These are phyloP conservation scores for Drosophila nikananu DNA, from an alignment of 1,140 invertebrate genomes.

Conservation along the genomic window DNA sequence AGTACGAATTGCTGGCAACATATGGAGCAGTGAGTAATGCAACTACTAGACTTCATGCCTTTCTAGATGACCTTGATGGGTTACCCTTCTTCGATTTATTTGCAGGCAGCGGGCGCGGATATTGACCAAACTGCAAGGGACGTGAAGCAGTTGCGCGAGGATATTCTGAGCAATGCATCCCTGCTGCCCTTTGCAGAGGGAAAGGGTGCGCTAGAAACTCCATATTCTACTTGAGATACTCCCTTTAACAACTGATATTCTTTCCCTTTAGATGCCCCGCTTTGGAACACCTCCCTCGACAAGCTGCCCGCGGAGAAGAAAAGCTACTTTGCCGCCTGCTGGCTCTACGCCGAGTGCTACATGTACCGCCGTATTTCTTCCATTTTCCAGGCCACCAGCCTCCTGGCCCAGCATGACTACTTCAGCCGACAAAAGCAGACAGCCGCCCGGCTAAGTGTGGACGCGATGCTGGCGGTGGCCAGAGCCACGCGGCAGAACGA, in stretches of 20 bases:
- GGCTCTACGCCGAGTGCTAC: slow-evolving; percentile 97
- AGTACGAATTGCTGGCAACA: slow-evolving; percentile 88
- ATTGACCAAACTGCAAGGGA: slow-evolving; percentile 59
- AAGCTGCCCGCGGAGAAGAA: slow-evolving; percentile 80
- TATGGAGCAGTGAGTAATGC: slow-evolving; percentile 88
- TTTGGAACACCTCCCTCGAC: slow-evolving; percentile 86
- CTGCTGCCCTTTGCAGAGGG: slow-evolving; percentile 86
- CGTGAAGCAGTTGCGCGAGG: slow-evolving; percentile 88
- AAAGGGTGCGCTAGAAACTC: slow-evolving; percentile 61
- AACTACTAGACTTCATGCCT: neutral
- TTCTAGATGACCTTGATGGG: slow-evolving; percentile 27
- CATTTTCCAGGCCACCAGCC: slow-evolving; percentile 90
- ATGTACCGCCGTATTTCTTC: slow-evolving; percentile 95
- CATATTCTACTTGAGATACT: neutral
- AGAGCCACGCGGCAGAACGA: slow-evolving; percentile 55
- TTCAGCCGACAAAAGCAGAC: slow-evolving; percentile 92
- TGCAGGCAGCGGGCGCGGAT: slow-evolving; percentile 38
- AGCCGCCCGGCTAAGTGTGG: slow-evolving; percentile 87
- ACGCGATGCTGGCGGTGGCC: slow-evolving; percentile 87
- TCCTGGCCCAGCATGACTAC: slow-evolving; percentile 90
- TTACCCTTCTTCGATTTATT: slow-evolving; percentile 7
- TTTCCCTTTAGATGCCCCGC: slow-evolving; percentile 51
- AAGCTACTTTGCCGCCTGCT: slow-evolving; percentile 92
- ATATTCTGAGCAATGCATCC: slow-evolving; percentile 91
- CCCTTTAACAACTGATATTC: slow-evolving; percentile 73